Conservation (phyloP, 2,888 invertebrate species). For the Minunthozetes semirufus region DNA sequence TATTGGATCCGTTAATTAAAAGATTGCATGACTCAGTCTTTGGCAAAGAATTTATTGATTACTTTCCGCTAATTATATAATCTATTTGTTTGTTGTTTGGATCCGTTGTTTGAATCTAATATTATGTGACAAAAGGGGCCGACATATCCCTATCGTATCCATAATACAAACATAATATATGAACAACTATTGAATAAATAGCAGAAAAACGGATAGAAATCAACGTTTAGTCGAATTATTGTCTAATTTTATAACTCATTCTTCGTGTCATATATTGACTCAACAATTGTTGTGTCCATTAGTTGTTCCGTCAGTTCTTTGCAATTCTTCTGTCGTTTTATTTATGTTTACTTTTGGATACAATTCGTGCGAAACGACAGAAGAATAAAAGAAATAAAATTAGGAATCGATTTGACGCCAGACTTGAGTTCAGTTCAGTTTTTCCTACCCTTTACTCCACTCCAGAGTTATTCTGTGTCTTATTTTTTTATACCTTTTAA, state of each 20-base stretch:
- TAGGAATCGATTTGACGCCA: conserved; percentile 15
- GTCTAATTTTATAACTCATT: too few relatives aligned
- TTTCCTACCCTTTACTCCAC: neutral
- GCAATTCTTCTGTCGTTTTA: neutral
- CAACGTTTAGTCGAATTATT: too few relatives aligned
- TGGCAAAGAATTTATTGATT: neutral
- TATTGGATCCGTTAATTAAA: too few relatives aligned
- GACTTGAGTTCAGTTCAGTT: neutral
- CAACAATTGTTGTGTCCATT: too few relatives aligned
- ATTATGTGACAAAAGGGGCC: neutral
- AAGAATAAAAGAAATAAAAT: neutral
- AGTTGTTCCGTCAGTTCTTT: neutral
- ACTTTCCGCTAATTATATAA: neutral
- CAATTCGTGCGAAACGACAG: neutral
- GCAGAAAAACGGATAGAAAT: too few relatives aligned
- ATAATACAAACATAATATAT: too few relatives aligned
- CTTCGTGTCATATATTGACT: too few relatives aligned
- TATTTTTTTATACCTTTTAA: conserved; percentile 20
- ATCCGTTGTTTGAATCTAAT: too few relatives aligned
- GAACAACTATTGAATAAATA: too few relatives aligned
- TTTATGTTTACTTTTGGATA: neutral
- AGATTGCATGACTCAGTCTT: too few relatives aligned
- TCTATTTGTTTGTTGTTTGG: neutral
- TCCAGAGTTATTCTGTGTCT: neutral
- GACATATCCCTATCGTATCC: too few relatives aligned